Conservation (phyloP, 2,888 invertebrate genomes). For the Amaurobius ferox region DNA sequence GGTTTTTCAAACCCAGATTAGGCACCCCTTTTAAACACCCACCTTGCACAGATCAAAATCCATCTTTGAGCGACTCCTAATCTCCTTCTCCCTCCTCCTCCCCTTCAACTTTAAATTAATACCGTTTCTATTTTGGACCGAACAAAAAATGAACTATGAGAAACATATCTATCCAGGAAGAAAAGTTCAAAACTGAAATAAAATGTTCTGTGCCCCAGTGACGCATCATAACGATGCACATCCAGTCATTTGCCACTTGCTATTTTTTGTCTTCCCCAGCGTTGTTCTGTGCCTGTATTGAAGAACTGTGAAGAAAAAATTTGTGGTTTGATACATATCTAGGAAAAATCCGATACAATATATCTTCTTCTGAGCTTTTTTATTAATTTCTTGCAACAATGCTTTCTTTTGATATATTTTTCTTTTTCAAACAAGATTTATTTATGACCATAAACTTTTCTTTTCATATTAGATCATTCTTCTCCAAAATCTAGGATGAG, state of each 20-base stretch:
- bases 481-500: too few species aligned
- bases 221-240: conserved; percentile 49
- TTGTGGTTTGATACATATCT: conserved; percentile 36
- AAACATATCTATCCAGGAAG: conserved; percentile 36
- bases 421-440: too few species aligned
- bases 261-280: conserved; percentile 42
- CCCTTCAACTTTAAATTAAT: conserved; percentile 46
- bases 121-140: neutral
- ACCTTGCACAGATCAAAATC: too few species aligned
- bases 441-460: too few species aligned
- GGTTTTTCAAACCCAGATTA: too few species aligned
- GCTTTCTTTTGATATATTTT: neutral
- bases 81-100: too few species aligned
- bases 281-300: conserved; percentile 16
- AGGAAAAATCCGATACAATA: neutral
- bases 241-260: conserved; percentile 54
- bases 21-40: too few species aligned
- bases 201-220: conserved; percentile 38
- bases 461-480: too few species aligned
- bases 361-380: neutral
- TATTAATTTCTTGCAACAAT: neutral
- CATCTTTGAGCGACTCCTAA: conserved; percentile 15
- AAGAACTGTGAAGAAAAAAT: neutral
- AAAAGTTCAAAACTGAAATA: conserved; percentile 29
- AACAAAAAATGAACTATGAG: conserved; percentile 53